Evolutionary conservation across 2,888 invertebrate genomes (phyloP).

Genomic region (Ditylenchus weischeri): DNA sequence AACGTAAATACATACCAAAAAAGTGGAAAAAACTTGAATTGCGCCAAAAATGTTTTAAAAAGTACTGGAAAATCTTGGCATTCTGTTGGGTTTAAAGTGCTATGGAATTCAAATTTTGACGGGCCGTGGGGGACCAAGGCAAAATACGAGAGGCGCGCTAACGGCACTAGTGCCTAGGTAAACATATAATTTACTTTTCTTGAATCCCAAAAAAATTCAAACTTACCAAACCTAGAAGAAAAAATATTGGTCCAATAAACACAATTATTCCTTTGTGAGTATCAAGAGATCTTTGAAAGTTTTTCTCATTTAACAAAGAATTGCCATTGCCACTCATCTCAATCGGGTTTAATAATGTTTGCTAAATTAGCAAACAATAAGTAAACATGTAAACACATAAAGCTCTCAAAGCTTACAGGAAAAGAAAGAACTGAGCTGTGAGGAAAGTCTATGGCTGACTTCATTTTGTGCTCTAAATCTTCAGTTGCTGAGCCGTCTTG

Average conservation of each 20-base stretch:
- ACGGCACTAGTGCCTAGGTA: too few relatives aligned
- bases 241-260: conserved; percentile 29
- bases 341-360: conserved; percentile 29
- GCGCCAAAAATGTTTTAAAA: too few relatives aligned
- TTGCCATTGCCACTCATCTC: conserved; percentile 27
- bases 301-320: not conserved
- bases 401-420: not conserved
- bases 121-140: too few relatives aligned
- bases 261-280: conserved; percentile 23
- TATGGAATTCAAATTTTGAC: too few relatives aligned
- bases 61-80: too few relatives aligned
- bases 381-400: not conserved
- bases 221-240: conserved; percentile 30
- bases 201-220: not conserved
- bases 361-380: conserved; percentile 8
- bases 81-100: too few relatives aligned
- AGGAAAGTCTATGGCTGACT: not conserved
- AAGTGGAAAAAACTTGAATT: too few relatives aligned
- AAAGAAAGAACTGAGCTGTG: not conserved
- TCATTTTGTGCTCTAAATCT: not conserved
- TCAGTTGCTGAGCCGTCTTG: conserved; percentile 26
- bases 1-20: too few relatives aligned
- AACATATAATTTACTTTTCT: too few relatives aligned
- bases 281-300: conserved; percentile 7
- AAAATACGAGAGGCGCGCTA: too few relatives aligned